Percentiles rank a stretch among this genome's conserved stretches.
Evolutionary conservation across 2,888 invertebrate genomes (phyloP).

Genomic region (Allacma fusca): DNA sequence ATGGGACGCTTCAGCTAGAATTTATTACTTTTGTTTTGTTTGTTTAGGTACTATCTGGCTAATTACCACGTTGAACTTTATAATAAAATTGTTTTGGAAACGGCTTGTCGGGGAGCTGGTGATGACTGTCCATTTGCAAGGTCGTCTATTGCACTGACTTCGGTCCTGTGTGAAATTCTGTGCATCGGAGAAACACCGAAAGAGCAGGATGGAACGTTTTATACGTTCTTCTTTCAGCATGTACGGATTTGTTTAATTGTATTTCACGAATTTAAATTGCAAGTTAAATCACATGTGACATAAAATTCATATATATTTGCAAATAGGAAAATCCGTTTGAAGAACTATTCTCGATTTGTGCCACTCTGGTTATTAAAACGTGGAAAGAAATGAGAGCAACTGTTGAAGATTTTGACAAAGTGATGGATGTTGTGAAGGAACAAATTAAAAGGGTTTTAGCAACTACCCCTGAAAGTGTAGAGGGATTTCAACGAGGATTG

Average conservation of each 20-base stretch:
- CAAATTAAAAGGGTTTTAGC: slow-evolving; percentile 76
- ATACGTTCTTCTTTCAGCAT: slow-evolving; percentile 84
- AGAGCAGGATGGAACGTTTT: slow-evolving; percentile 86
- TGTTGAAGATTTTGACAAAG: slow-evolving; percentile 93
- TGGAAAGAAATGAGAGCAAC: slow-evolving; percentile 99
- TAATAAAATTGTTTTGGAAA: slow-evolving; percentile 83
- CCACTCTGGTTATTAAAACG: slow-evolving; percentile 92
- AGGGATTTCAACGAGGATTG: slow-evolving; percentile 49
- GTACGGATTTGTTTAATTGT: slow-evolving; percentile 49
- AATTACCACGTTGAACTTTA: slow-evolving; percentile 87
- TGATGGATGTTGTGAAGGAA: slow-evolving; percentile 91
- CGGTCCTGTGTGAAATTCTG: slow-evolving; percentile 86
- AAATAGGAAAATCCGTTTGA: slow-evolving; percentile 89
- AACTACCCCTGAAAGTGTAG: slow-evolving; percentile 60
- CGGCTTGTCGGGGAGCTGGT: slow-evolving; percentile 91
- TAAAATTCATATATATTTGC: not conserved
- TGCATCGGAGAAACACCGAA: slow-evolving; percentile 88
- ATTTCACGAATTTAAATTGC: too few relatives aligned
- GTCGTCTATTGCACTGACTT: slow-evolving; percentile 89
- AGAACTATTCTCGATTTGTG: slow-evolving; percentile 92
- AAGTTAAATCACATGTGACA: too few relatives aligned
- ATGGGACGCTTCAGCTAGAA: not conserved
- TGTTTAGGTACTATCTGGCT: slow-evolving; percentile 78
- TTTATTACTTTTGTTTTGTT: not conserved
- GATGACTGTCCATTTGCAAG: slow-evolving; percentile 96